Evolutionary conservation across 2,888 invertebrate species (phyloP), one percentile per base, ranked within the genome.

Genomic region (Balanococcus diminutus): DNA sequence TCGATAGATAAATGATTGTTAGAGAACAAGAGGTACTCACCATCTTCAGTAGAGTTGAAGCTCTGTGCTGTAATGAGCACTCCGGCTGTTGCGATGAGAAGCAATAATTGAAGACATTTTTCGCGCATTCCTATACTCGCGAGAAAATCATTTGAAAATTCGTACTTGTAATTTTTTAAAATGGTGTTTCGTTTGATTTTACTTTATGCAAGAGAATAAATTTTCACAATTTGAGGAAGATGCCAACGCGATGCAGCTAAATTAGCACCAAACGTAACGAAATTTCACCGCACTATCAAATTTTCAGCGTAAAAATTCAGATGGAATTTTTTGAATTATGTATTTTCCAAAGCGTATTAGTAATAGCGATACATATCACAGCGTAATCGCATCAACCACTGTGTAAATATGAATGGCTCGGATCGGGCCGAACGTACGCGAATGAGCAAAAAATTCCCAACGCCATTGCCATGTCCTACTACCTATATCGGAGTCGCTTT

Each of bases 351-450:
- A 22, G 2, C 25, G 25, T 61, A 61, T 51, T 14, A n/a, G 42
- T 11, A n/a, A 51, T 19, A 22, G 0, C 8, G 25, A 61, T 61
- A 61, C 25, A 25, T 61, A 61, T 9, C 25, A n/a, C n/a, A 61
- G 61, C 61, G 61, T 61, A 61, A 61, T 61, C 61, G 61, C 61
- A 61, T 28, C 61, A 25, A 61, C 61, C 9, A 61, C 61, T 61
- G 61, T 61, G 61, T 11, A 61, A 61, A 61, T 25, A 61, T 9
- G 11, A 25, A 25, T 22, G 22, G 25, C 2, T 61, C 61, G 61
- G 61, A 2, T 61, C 61, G 61, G 61, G 25, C 2, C 22, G 25
- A 61, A 61, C 2, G 25, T 28, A 25, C 61, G 19, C 19, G 19
- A 61, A 61, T 61, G 25, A 2, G 61, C 5, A 61, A 61, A 61